Evolutionary conservation across 2,797 vertebrate species (phyloP).

Genomic region (Lutjanus argentimaculatus): DNA sequence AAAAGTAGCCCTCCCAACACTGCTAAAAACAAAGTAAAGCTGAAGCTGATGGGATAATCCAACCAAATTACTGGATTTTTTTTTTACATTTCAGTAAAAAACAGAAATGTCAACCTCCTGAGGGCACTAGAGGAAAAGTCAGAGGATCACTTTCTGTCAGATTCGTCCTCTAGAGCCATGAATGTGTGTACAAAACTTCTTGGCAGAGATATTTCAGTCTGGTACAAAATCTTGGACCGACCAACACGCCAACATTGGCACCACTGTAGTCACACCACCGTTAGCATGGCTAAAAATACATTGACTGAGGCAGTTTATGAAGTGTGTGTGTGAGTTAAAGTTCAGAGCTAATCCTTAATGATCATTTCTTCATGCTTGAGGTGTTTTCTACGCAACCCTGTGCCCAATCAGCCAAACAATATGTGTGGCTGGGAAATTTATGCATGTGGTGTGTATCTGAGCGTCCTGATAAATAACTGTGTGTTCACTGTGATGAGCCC

Average conservation of each 20-base stretch:
- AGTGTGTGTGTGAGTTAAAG: neutral
- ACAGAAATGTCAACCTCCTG: neutral
- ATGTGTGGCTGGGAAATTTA: slow-evolving; percentile 30
- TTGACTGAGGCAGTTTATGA: slow-evolving; percentile 7
- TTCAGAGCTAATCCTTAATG: slow-evolving; percentile 25
- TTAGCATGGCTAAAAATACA: neutral
- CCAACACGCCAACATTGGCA: neutral
- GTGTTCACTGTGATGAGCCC: slow-evolving; percentile 41
- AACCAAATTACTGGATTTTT: neutral
- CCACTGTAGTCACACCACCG: neutral
- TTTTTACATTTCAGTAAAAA: neutral
- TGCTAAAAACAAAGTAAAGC: neutral
- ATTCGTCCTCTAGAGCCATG: no score
- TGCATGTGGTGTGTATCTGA: slow-evolving; percentile 28
- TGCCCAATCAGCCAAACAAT: slow-evolving; percentile 36
- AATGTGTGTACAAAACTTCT: neutral
- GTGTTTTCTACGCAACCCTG: slow-evolving; percentile 35
- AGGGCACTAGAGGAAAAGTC: neutral
- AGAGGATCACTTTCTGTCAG: no score
- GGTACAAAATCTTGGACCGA: slow-evolving; percentile 1
- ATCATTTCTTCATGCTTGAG: slow-evolving; percentile 41
- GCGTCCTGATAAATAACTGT: slow-evolving; percentile 49
- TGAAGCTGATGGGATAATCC: slow-evolving; percentile 1
- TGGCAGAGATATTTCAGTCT: neutral
- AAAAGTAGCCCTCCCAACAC: no score